Percentiles rank a stretch among this genome's conserved stretches.
Conservation (phyloP, 2,888 invertebrate genomes). For the Drosophila nigricruria region DNA sequence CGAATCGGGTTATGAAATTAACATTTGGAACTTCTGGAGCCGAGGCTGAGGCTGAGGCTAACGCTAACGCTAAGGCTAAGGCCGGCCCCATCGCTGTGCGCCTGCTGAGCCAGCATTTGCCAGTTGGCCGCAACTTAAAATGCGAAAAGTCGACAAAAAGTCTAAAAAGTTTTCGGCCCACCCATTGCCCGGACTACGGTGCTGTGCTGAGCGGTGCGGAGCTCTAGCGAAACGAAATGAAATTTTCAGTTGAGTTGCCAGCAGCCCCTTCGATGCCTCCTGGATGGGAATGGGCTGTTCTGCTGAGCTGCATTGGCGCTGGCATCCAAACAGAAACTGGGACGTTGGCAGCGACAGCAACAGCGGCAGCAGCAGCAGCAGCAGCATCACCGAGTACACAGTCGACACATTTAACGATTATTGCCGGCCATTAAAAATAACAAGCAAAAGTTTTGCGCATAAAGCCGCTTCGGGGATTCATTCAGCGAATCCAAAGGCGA, state of each 20-base stretch:
- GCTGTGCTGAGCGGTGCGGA: conserved; percentile 24
- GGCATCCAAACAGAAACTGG: conserved; percentile 48
- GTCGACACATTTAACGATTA: conserved; percentile 85
- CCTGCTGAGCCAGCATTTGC: conserved; percentile 76
- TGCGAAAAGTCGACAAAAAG: conserved; percentile 82
- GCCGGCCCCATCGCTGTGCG: conserved; percentile 8
- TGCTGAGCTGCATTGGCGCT: conserved; percentile 67
- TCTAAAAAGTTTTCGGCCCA: conserved; percentile 75
- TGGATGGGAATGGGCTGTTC: conserved; percentile 37
- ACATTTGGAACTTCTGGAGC: conserved; percentile 59
- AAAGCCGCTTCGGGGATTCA: conserved; percentile 83
- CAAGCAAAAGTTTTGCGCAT: conserved; percentile 85
- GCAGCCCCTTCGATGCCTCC: conserved; percentile 22
- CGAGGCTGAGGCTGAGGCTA: conserved; percentile 1
- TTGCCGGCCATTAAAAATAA: conserved; percentile 85
- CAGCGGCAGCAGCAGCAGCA: conserved; percentile 29
- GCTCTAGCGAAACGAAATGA: conserved; percentile 70
- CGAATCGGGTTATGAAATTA: conserved; percentile 81
- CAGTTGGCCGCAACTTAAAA: conserved; percentile 71
- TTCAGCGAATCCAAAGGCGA: conserved; percentile 69
- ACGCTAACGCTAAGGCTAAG: conserved; percentile 1
- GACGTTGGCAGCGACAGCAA: conserved; percentile 26
- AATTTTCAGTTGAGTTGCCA: conserved; percentile 79
- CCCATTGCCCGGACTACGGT: conserved; percentile 34
- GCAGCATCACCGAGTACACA: conserved; percentile 45